These are phyloP conservation scores for Passerina amoena DNA, from an alignment of 2,113 vertebrate species.

Conservation along the genomic window DNA sequence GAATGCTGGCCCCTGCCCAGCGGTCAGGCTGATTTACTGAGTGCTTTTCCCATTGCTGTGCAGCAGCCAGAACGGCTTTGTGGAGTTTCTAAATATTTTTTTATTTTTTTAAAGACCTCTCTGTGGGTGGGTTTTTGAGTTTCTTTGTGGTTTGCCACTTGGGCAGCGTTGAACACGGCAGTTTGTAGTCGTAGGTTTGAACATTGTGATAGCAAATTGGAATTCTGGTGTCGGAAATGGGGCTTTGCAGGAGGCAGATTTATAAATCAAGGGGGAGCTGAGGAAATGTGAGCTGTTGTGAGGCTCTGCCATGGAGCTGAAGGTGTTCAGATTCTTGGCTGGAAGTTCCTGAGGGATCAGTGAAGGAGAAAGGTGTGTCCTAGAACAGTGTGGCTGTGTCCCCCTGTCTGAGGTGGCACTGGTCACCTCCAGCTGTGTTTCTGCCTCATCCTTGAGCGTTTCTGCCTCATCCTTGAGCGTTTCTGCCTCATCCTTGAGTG, in stretches of 20 bases:
- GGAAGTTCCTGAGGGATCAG: neutral
- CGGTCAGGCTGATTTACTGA: neutral
- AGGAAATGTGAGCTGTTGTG: neutral
- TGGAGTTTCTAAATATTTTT: neutral
- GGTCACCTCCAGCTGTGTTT: neutral
- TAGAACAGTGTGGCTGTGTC: fast-evolving
- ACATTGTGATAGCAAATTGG: neutral
- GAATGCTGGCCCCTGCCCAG: conserved; percentile 38
- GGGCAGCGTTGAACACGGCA: neutral
- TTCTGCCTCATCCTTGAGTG: neutral
- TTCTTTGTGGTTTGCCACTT: neutral
- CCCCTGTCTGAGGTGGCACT: fast-evolving
- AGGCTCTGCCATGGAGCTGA: neutral
- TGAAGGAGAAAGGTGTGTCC: neutral
- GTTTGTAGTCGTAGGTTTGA: neutral
- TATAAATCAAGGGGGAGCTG: conserved; percentile 1
- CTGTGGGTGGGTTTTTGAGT: neutral
- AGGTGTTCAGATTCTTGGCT: neutral
- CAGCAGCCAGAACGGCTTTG: neutral
- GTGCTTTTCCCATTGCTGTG: neutral
- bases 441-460: fast-evolving
- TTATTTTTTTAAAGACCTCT: neutral
- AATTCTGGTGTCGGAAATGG: neutral
- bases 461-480: neutral
- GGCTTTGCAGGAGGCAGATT: neutral